Base-by-base conservation (phyloP, 2,113 vertebrate genomes). In the Hydrochoerus hydrochaeris region DNA sequence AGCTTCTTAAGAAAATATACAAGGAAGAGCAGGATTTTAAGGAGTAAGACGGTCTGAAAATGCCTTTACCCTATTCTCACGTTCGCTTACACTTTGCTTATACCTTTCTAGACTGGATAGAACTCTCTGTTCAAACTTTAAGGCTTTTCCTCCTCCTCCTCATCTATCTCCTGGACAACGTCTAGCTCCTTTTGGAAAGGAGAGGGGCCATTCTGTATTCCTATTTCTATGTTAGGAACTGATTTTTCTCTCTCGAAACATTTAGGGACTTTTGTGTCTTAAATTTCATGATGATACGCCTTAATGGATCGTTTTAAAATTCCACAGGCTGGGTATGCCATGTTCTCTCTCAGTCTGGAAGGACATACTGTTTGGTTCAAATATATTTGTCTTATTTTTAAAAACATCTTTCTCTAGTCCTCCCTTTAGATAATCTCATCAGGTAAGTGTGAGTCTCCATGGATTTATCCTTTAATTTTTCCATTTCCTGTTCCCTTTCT, bases 381-480 rank as follows among this genome's bases (percentile, higher is more conserved):
- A 38, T 88, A 86, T 69, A 78, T 62, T 82, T 85, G 89, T 67
- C 81, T 73, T 75, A 41, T 49, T 5, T 80, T 88, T 95, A 49
- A 41, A 6, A 63, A 77, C 22, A 8, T 86, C 30, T 82, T 75
- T 87, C 46, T 85, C 28, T 82, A 32, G 91, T 91, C 30, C 30
- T 96, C 92, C 22, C 38, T 85, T 90, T 49, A 13, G 4, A 38
- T 81, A 91, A 67, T 57, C 10, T 90, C 38, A 87, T 90, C 20
- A 63, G 9, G 54, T 94, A 67, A 35, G 60, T 62, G 32, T 28
- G 41, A 54, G 35, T 71, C 35, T 90, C 63, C 19, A 67, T 81
- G 65, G 4, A 35, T 60, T 96, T 78, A 46, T 83, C 46, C 49
- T 93, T 96, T 88, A 85, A 88, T 93, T 95, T 87, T 90, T 58